Percentiles rank a stretch among this genome's conserved stretches.
phyloP scores from a whole-genome alignment of 2,113 vertebrate species.

The Camelus dromedarius region DNA sequence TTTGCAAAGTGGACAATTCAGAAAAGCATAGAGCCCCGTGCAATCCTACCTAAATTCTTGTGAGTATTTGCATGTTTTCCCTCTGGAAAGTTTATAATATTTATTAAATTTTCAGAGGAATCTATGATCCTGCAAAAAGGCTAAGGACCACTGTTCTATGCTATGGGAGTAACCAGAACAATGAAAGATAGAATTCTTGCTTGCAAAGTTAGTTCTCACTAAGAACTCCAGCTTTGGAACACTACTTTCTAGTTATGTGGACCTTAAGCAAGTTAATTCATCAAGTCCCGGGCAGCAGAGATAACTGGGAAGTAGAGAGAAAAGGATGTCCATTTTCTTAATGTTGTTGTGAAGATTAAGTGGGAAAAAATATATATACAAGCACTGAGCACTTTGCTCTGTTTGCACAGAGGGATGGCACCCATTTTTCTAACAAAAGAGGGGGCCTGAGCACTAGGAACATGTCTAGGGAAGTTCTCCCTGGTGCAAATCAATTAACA shows the following conservation, averaged over 20 bases:
- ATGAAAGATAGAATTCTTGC: not conserved
- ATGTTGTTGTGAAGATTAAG: not conserved
- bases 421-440: not conserved
- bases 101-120: constrained; percentile 18
- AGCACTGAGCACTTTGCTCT: not conserved
- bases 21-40: not conserved
- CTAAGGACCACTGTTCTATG: not conserved
- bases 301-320: not conserved
- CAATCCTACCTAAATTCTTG: not conserved
- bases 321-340: not conserved
- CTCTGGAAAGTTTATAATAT: not conserved
- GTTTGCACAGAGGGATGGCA: not conserved
- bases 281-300: not conserved
- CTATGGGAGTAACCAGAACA: not conserved
- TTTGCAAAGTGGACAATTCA: not conserved
- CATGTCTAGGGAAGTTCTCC: not conserved
- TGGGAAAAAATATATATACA: not conserved
- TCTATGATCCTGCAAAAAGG: not conserved
- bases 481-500: not conserved
- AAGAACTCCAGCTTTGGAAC: not conserved
- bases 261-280: not conserved
- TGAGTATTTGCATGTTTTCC: not conserved
- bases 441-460: not conserved
- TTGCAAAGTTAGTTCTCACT: not conserved
- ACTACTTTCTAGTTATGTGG: not conserved